Conservation (phyloP, 1,140 invertebrate genomes). For the Gryon sp. region DNA sequence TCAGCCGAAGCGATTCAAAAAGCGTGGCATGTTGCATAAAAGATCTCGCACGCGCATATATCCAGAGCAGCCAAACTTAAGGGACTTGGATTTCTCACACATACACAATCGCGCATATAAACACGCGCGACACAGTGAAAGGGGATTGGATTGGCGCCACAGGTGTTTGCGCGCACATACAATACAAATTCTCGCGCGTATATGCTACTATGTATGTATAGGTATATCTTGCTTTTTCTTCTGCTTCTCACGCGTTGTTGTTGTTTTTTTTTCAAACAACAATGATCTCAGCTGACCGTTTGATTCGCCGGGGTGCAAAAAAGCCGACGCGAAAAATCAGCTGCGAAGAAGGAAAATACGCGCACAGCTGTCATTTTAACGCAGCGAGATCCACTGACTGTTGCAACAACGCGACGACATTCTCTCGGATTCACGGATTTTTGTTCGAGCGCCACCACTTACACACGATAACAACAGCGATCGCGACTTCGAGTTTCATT, state of each 20-base stretch:
- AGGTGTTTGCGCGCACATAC: conserved; percentile 49
- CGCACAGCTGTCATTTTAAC: conserved; percentile 20
- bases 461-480: background rate
- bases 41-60: conserved; percentile 19
- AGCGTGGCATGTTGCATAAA: too few relatives aligned
- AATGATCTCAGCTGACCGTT: background rate
- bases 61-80: too few relatives aligned
- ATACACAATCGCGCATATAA: background rate
- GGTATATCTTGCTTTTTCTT: too few relatives aligned
- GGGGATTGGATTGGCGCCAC: conserved; percentile 44
- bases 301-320: background rate
- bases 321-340: background rate
- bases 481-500: conserved; percentile 2
- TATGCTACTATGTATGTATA: too few relatives aligned
- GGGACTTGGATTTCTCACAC: too few relatives aligned
- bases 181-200: conserved; percentile 28
- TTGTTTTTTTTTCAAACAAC: background rate
- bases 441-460: background rate
- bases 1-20: conserved; percentile 8
- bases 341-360: conserved; percentile 1
- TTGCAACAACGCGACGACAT: background rate
- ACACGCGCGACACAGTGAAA: conserved; percentile 7
- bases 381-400: background rate
- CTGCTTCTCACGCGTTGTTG: too few relatives aligned
- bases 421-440: conserved; percentile 1